A percentile compares a stretch with the other conserved stretches of the same genome.
Evolutionary conservation across 2,888 invertebrate genomes (phyloP).

Genomic region (Pollenia labialis): DNA sequence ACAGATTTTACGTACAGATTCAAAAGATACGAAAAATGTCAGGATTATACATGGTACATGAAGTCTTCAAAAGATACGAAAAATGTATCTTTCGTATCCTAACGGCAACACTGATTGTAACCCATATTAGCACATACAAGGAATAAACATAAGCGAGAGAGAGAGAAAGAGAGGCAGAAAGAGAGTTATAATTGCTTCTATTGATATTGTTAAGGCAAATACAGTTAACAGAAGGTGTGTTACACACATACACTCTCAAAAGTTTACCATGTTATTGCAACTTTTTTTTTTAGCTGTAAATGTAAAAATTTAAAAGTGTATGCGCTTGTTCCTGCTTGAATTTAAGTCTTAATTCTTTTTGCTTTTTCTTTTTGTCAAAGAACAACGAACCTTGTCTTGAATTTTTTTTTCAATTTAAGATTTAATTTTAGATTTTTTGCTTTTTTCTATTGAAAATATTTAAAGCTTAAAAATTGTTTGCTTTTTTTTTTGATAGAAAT

Average conservation of each 20-base stretch:
- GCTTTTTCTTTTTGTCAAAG: constrained; percentile 1
- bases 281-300: constrained; percentile 26
- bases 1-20: too few relatives aligned
- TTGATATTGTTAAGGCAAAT: constrained; percentile 33
- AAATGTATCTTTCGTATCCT: too few relatives aligned
- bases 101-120: too few relatives aligned
- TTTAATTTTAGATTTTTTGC: not conserved
- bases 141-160: not conserved
- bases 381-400: constrained; percentile 50
- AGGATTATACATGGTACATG: too few relatives aligned
- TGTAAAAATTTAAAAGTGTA: constrained; percentile 18
- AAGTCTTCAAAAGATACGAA: too few relatives aligned
- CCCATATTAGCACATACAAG: not conserved
- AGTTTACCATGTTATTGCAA: not conserved
- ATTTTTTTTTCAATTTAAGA: not conserved
- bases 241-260: constrained; percentile 27
- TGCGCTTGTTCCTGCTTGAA: not conserved
- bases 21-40: too few relatives aligned
- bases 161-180: not conserved
- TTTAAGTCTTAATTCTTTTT: not conserved
- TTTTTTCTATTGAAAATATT: not conserved
- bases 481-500: constrained; percentile 3
- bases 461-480: not conserved
- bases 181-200: constrained; percentile 30
- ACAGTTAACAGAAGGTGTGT: constrained; percentile 70